A percentile compares a stretch with the other conserved stretches of the same genome.
These are phyloP conservation scores for Podarcis raffonei DNA, from an alignment of 2,113 vertebrate genomes.

Conservation along the genomic window DNA sequence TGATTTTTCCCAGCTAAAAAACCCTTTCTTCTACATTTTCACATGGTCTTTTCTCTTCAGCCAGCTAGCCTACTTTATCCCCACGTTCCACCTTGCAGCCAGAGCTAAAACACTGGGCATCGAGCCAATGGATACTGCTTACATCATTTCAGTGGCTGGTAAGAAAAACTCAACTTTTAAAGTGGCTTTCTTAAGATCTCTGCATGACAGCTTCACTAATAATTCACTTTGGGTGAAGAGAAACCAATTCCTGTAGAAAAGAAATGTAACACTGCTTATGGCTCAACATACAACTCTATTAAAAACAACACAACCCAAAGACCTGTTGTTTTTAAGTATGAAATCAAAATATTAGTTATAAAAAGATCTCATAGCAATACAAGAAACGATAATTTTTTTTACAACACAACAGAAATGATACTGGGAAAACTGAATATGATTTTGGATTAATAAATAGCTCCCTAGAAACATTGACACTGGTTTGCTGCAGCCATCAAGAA, in stretches of 20 bases:
- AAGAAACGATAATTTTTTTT: neutral
- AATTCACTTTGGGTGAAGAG: neutral
- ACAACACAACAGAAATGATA: neutral
- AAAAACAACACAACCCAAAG: neutral
- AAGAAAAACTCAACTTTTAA: conserved; percentile 55
- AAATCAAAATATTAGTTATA: neutral
- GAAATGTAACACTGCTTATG: neutral
- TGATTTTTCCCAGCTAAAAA: conserved; percentile 84
- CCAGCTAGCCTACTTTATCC: conserved; percentile 91
- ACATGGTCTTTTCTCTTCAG: conserved; percentile 92
- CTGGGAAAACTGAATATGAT: neutral
- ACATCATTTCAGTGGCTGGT: conserved; percentile 91
- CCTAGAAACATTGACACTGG: neutral
- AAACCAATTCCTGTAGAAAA: neutral
- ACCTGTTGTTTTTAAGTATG: neutral
- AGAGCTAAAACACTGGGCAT: conserved; percentile 87
- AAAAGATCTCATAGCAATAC: neutral
- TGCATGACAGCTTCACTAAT: neutral
- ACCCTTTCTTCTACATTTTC: conserved; percentile 91
- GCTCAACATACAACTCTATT: neutral
- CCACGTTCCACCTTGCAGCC: conserved; percentile 89
- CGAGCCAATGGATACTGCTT: conserved; percentile 88
- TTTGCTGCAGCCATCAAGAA: neutral
- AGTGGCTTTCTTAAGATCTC: neutral
- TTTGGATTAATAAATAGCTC: neutral